Base-by-base conservation (phyloP, 2,113 vertebrate species). In the Heliornis fulica region DNA sequence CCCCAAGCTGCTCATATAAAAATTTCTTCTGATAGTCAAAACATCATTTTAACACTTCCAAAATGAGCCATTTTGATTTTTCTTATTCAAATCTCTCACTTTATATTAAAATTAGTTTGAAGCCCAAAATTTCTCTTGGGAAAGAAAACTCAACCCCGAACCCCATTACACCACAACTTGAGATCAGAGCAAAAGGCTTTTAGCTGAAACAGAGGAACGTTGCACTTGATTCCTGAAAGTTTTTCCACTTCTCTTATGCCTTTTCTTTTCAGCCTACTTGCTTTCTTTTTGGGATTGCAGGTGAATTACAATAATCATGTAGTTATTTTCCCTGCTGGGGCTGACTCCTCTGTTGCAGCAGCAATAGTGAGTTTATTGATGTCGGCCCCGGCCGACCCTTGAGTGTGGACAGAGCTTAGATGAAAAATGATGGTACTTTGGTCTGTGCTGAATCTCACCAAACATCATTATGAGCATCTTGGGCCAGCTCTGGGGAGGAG, bases 121-220 rank as follows among this genome's bases (percentile, higher is more conserved):
- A 63, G 78, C 18, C 12, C 19, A 36, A 18, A 68, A 9, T 34
- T 64, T 14, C 29, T 31, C 12, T 19, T 10, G 2, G 3, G 8
- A 9, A 2, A 15, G 10, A 2, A 8, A 15, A n/a, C 15, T 9
- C 10, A 59, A 10, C 14, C 21, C 12, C 15, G 34, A 57, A 43
- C 43, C 22, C 57, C 28, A 15, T 77, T 74, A 38, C 54, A 15
- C 20, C 38, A 20, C 13, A 66, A 31, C 41, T 0, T 41, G 65
- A 89, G 69, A 90, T 26, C 36, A 91, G 34, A 70, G 15, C 9
- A 50, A 63, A 18, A 18, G 9, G 18, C 36, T 26, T 63, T 41
- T 0, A 31, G 13, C n/a, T 12, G 13, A 51, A 81, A 68, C 6
- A 28, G 36, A 46, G 5, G 45, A 78, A 5, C 0, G 0, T 63